phyloP scores from a whole-genome alignment of 2,888 invertebrate species.

The Sinelater perroti region DNA sequence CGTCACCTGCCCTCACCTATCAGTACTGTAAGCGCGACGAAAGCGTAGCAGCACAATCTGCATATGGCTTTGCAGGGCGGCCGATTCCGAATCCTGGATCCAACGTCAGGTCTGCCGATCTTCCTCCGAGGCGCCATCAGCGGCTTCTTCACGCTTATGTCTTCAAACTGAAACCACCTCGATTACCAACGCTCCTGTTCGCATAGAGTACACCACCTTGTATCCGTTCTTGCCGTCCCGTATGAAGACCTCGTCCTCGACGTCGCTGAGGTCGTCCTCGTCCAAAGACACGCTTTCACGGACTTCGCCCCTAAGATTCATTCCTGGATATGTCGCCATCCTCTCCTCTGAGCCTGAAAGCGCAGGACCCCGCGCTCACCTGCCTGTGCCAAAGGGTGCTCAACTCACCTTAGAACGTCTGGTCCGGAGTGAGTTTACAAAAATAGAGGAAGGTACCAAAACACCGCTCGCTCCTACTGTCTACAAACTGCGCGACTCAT shows the following conservation, averaged over 20 bases:
- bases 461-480: too few relatives aligned
- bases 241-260: constrained; percentile 81
- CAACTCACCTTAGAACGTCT: background rate
- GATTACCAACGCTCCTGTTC: background rate
- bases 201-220: constrained; percentile 58
- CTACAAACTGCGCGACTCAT: constrained; percentile 14
- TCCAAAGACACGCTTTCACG: constrained; percentile 71
- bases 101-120: constrained; percentile 59
- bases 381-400: too few relatives aligned
- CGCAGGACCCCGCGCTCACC: too few relatives aligned
- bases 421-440: too few relatives aligned
- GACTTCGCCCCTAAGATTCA: constrained; percentile 68
- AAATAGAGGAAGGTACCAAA: constrained; percentile 14
- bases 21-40: constrained; percentile 68
- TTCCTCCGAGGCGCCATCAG: constrained; percentile 78
- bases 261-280: constrained; percentile 77
- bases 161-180: constrained; percentile 64
- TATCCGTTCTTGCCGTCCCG: constrained; percentile 73
- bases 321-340: constrained; percentile 69
- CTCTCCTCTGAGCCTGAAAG: too few relatives aligned
- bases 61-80: constrained; percentile 67
- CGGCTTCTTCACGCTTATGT: constrained; percentile 75
- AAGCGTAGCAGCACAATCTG: constrained; percentile 72
- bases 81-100: constrained; percentile 65
- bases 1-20: constrained; percentile 57